Evolutionary conservation across 2,113 vertebrate species (phyloP).

Genomic region (Myrmophylax atrothorax): DNA sequence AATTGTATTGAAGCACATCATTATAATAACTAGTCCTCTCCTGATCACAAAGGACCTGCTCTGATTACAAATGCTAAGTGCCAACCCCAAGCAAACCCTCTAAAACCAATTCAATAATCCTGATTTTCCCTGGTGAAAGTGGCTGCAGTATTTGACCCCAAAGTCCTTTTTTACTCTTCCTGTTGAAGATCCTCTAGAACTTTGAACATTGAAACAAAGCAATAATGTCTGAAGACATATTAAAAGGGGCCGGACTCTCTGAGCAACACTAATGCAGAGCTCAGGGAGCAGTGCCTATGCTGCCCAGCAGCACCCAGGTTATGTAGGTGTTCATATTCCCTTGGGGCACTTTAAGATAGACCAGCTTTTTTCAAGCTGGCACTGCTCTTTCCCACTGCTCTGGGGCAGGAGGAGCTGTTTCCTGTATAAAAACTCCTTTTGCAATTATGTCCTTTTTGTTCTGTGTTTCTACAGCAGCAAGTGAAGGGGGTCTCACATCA

Average conservation of each 20-base stretch:
- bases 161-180: not conserved
- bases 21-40: not conserved
- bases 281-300: not conserved
- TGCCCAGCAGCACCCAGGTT: not conserved
- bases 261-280: not conserved
- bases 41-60: not conserved
- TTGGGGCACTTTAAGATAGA: not conserved
- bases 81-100: not conserved
- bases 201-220: not conserved
- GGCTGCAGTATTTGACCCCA: not conserved
- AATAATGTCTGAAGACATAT: not conserved
- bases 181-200: not conserved
- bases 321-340: not conserved
- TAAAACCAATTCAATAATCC: not conserved
- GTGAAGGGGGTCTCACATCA: not conserved
- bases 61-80: not conserved
- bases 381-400: not conserved
- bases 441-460: not conserved
- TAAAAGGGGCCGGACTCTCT: not conserved
- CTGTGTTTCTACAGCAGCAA: not conserved
- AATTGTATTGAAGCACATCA: not conserved
- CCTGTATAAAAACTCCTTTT: not conserved
- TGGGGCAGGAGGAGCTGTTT: not conserved
- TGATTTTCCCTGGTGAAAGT: not conserved
- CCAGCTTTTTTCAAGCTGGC: not conserved